Base-by-base conservation (phyloP, 2,113 vertebrate species). In the Varanus salvator region DNA sequence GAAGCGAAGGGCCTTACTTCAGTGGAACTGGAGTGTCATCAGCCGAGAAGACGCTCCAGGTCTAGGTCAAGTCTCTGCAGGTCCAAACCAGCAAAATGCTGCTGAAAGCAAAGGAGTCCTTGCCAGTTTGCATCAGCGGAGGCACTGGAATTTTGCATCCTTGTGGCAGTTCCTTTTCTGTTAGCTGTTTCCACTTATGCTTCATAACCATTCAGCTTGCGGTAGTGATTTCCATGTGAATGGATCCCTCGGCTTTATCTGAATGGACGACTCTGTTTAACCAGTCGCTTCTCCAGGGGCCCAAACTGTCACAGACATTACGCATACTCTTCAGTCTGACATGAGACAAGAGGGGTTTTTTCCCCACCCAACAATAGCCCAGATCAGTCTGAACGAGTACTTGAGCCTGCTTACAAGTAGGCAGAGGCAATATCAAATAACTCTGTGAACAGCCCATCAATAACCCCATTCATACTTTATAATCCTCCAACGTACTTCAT, bases 221-320 rank as follows among this genome's bases (percentile, higher is more conserved):
- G 91, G 89, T 89, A 93, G 88, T 57, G 66, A 95, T 94, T 94
- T 95, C 95, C 96, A 95, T 93, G 84, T 96, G 91, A 95, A 94
- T 92, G 78, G 88, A 91, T 85, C 29, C 60, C 89, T 92, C 90
- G 76, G 44, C 48, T 91, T 93, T 87, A 92, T 94, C 91, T 94
- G 89, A 95, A 75, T 93, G 90, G 93, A 89, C 90, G 87, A 87
- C 87, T 93, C 93, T 94, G 93, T 94, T 91, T 91, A 93, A 92
- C 68, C 89, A 95, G n/a, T 91, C 80, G 84, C 84, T 89, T 85
- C 91, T 92, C 91, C 71, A 87, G 90, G 92, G 87, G 82, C 94
- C 93, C 87, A 92, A 48, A 93, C 90, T 83, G 80, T 87, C 94
- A 90, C 87, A 90, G 92, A 90, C 91, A 87, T 89, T 89, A 90